Evolutionary conservation across 35 echinoderm and acorn worm genomes (phyloP), one percentile per base, ranked within the genome.

Genomic region (Stichopus chloronotus): DNA sequence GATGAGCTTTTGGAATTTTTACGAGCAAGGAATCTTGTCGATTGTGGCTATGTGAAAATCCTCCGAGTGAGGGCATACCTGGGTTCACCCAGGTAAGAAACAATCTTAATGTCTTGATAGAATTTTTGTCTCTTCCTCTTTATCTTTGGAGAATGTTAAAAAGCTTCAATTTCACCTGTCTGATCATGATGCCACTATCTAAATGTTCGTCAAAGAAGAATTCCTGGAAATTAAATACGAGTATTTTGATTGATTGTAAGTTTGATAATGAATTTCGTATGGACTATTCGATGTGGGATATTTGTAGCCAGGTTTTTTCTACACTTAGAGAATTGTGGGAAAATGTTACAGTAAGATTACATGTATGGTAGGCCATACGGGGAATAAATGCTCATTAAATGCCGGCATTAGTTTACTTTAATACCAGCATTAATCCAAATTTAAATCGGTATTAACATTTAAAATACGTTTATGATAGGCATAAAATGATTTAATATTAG

Each of bases 11-110:
- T 76, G 11, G 24, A 76, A 76, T 76, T 76, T 23, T 76, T 76
- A 76, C 71, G 71, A 23, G 78, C 78, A 80, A 80, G 22, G 78
- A 80, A 80, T 80, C 78, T 80, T 80, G 78, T 80, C 2, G 78
- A 80, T 80, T 9, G 78, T 80, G 21, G 52, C 22, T 22, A 10
- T 22, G 78, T 80, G 9, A 17, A 6, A 20, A 78, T 17, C 16
- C 16, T 25, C 24, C 74, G 74, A 7, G 52, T 22, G 19, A 25
- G 8, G 78, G 10, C 78, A 80, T 10, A 80, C 78, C 22, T 80
- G 78, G 78, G 78, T 80, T 80, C 8, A 9, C 22, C 78, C 78
- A 2, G 78, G 8, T 14, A 80, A 25, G 22, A 25, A 80, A 24
- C 78, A 80, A 80, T 80, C 78, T 10, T 80, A 17, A 24, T 25